Conservation (phyloP, 1,140 invertebrate species). For the Aphelinus atriplicis region DNA sequence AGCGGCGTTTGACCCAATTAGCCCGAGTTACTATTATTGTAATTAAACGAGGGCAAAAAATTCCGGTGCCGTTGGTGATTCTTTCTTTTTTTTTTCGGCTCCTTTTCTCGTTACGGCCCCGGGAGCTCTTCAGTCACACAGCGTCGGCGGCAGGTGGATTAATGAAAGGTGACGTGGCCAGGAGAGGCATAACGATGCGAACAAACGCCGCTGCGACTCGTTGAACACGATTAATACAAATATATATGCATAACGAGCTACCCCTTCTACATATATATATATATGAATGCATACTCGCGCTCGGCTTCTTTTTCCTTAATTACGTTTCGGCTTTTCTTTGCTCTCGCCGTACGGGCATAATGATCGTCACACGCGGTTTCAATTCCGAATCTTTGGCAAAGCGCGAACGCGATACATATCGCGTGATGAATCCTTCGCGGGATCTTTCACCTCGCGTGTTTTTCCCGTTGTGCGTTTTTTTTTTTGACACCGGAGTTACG, state of each 20-base stretch:
- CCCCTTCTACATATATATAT: background rate
- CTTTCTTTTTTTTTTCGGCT: too few species aligned
- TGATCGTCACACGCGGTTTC: too few species aligned
- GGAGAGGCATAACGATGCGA: conserved; percentile 25
- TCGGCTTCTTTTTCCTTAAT: background rate
- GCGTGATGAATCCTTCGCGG: too few species aligned
- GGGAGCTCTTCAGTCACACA: conserved; percentile 13
- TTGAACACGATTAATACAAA: conserved; percentile 12
- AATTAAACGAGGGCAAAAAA: conserved; percentile 51
- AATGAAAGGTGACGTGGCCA: conserved; percentile 45
- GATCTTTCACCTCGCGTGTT: too few species aligned
- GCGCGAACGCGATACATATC: too few species aligned
- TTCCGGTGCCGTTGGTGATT: conserved; percentile 19
- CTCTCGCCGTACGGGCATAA: too few species aligned
- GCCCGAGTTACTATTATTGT: conserved; percentile 51
- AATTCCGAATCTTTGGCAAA: too few species aligned
- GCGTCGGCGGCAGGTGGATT: conserved; percentile 31
- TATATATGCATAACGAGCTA: background rate
- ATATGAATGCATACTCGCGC: background rate
- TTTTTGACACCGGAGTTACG: too few species aligned
- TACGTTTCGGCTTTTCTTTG: background rate
- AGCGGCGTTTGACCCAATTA: conserved; percentile 48
- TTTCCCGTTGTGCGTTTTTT: too few species aligned
- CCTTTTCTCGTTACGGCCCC: background rate
- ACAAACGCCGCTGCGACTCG: background rate